A percentile compares a stretch with the other conserved stretches of the same genome.
Evolutionary conservation across 2,113 vertebrate species (phyloP).

Genomic region (Oncorhynchus keta): DNA sequence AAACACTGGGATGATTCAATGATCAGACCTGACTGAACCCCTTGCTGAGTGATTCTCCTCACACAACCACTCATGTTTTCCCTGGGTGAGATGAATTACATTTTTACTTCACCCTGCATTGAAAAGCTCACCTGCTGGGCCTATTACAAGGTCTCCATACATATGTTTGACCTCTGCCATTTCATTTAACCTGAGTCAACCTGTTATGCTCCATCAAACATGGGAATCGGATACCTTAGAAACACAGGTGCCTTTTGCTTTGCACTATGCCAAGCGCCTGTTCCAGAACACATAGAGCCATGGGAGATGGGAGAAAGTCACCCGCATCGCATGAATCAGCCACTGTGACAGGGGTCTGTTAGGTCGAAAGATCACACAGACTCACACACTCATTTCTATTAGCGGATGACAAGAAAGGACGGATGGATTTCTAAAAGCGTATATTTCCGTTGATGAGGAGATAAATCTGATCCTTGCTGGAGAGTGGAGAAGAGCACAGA

Average conservation of each 20-base stretch:
- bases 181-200: conserved; percentile 61
- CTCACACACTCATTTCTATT: conserved; percentile 45
- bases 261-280: conserved; percentile 21
- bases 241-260: conserved; percentile 62
- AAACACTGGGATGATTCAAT: conserved; percentile 59
- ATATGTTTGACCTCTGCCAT: conserved; percentile 57
- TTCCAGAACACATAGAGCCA: conserved; percentile 44
- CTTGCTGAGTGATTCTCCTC: conserved; percentile 15
- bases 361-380: conserved; percentile 61
- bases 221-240: conserved; percentile 66
- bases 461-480: conserved; percentile 78
- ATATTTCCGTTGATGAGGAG: conserved; percentile 77
- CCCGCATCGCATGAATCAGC: conserved; percentile 70
- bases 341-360: conserved; percentile 66
- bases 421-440: conserved; percentile 58
- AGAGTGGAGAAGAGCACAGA: conserved; percentile 69
- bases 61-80: conserved; percentile 53
- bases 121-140: conserved; percentile 55
- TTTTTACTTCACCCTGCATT: conserved; percentile 37
- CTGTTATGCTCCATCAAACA: conserved; percentile 67
- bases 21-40: conserved; percentile 35
- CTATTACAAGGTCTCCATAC: conserved; percentile 44
- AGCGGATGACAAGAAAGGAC: conserved; percentile 47
- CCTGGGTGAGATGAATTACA: conserved; percentile 52
- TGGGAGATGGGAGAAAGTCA: conserved; percentile 55